These are phyloP conservation scores for Coleophora deauratella DNA, from an alignment of 2,888 invertebrate species.

Conservation along the genomic window DNA sequence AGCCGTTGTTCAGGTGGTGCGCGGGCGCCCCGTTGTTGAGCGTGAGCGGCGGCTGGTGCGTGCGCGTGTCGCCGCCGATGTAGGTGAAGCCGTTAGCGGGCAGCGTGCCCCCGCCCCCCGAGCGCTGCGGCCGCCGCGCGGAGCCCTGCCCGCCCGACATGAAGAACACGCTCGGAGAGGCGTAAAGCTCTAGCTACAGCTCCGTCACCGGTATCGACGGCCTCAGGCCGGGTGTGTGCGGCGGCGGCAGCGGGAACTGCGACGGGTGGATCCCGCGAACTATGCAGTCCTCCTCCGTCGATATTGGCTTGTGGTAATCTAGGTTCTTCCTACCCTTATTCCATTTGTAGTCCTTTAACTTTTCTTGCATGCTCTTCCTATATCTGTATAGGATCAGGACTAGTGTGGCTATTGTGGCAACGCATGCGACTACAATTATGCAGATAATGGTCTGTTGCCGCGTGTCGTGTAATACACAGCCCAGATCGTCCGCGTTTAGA, in stretches of 20 bases:
- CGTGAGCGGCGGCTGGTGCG: constrained; percentile 63
- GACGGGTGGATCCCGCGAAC: constrained; percentile 77
- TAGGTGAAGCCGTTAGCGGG: constrained; percentile 85
- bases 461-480: constrained; percentile 86
- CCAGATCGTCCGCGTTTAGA: constrained; percentile 83
- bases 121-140: constrained; percentile 64
- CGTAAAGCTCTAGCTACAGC: constrained; percentile 97
- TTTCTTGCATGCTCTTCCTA: constrained; percentile 85
- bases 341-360: constrained; percentile 88
- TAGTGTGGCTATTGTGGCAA: constrained; percentile 81
- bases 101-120: constrained; percentile 76
- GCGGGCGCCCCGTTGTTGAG: constrained; percentile 70
- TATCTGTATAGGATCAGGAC: constrained; percentile 85
- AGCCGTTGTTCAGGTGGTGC: constrained; percentile 67
- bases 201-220: constrained; percentile 92
- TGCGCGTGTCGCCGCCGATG: constrained; percentile 79
- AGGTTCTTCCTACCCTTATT: constrained; percentile 87
- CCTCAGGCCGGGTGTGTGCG: constrained; percentile 65
- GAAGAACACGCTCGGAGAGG: constrained; percentile 88
- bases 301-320: constrained; percentile 92
- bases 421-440: constrained; percentile 81
- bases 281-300: constrained; percentile 87
- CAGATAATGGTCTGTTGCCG: constrained; percentile 87
- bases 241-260: constrained; percentile 67
- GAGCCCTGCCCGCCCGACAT: constrained; percentile 77